Percentiles rank a stretch among this genome's conserved stretches.
These are phyloP conservation scores for Plemyria rubiginata DNA, from an alignment of 2,888 invertebrate species.

Conservation along the genomic window DNA sequence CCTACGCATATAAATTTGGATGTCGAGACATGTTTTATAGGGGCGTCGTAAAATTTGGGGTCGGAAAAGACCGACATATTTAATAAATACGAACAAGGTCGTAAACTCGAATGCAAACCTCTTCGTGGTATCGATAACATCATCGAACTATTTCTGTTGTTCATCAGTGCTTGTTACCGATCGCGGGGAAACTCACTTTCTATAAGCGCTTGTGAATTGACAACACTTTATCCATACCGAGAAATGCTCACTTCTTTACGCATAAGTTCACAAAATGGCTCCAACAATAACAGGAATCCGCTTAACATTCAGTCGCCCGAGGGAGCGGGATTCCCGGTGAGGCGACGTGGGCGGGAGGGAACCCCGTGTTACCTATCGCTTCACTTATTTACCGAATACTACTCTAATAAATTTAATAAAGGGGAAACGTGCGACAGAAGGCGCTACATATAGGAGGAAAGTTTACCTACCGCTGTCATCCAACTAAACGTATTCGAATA, in stretches of 20 bases:
- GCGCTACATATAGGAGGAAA: slow-evolving; percentile 54
- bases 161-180: slow-evolving; percentile 48
- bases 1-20: slow-evolving; percentile 80
- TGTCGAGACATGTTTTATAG: slow-evolving; percentile 85
- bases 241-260: slow-evolving; percentile 44
- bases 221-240: slow-evolving; percentile 32
- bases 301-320: slow-evolving; percentile 62
- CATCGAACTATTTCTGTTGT: slow-evolving; percentile 70
- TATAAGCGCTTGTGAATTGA: slow-evolving; percentile 17
- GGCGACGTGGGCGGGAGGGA: slow-evolving; percentile 51
- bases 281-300: slow-evolving; percentile 68
- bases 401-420: slow-evolving; percentile 78
- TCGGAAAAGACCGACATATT: slow-evolving; percentile 83
- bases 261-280: slow-evolving; percentile 64
- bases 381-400: slow-evolving; percentile 72
- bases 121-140: slow-evolving; percentile 77
- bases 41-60: slow-evolving; percentile 82
- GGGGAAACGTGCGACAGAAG: slow-evolving; percentile 66
- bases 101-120: slow-evolving; percentile 80
- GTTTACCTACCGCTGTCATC: slow-evolving; percentile 44
- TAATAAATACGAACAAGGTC: slow-evolving; percentile 83
- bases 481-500: slow-evolving; percentile 44
- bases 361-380: slow-evolving; percentile 62
- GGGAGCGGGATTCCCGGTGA: slow-evolving; percentile 68
- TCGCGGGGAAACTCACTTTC: slow-evolving; percentile 34